phyloP scores from a whole-genome alignment of 2,113 vertebrate genomes.

The Syrmaticus mikado region DNA sequence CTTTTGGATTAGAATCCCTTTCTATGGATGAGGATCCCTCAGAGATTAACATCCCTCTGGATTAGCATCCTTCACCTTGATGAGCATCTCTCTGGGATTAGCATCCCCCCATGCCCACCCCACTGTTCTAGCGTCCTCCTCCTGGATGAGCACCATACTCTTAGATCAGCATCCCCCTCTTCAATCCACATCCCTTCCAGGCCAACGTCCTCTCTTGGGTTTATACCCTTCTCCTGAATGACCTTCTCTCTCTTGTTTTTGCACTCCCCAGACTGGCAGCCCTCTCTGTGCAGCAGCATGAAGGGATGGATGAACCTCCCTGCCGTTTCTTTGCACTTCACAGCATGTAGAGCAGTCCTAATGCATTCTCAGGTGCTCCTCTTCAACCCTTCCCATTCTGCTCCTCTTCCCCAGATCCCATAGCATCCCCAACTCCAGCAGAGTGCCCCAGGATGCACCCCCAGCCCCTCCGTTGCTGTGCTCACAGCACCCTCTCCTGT shows the following conservation, averaged over 20 bases:
- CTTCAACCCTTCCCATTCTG: too few species aligned
- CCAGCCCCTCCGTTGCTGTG: neutral
- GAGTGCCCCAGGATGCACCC: neutral
- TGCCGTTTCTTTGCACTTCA: rapidly evolving
- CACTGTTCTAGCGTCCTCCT: rapidly evolving
- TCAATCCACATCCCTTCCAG: rapidly evolving
- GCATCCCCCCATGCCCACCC: too few species aligned
- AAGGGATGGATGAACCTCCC: neutral
- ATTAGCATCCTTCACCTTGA: neutral
- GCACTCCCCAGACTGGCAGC: neutral
- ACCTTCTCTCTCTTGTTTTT: neutral
- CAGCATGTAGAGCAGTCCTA: too few species aligned
- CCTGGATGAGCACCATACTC: neutral
- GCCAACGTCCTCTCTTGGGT: too few species aligned
- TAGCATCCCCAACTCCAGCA: neutral
- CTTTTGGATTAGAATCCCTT: neutral
- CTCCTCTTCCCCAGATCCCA: neutral
- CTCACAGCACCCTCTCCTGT: constrained; percentile 67
- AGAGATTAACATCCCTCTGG: neutral
- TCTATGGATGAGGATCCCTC: neutral
- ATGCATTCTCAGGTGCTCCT: neutral
- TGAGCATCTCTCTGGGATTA: neutral
- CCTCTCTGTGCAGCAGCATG: rapidly evolving
- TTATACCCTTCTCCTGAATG: neutral
- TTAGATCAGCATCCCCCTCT: too few species aligned